Base-by-base conservation (phyloP, 1,140 invertebrate genomes). In the Agrilus planipennis region DNA sequence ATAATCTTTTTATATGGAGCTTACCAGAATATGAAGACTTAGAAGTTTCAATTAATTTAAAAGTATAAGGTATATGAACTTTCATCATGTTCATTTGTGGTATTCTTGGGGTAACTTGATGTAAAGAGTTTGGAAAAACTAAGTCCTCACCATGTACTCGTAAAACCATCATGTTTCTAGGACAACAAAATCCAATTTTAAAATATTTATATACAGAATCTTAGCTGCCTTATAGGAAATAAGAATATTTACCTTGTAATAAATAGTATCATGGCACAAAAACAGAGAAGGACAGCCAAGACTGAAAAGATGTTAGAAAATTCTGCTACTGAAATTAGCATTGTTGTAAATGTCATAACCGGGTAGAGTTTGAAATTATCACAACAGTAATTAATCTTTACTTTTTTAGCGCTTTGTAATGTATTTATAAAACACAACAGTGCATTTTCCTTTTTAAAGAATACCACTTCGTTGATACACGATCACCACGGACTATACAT, bases 21-120 rank as follows among this genome's bases (percentile, higher is more conserved):
- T 57, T 51, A 65, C 63, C 63, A 41, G 55, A 55, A 46, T 65
- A 65, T 2, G 63, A 62, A 18, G 62, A 63, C 39, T 59, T 63
- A 9, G 63, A 62, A 22, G 65, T 73, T 52, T 83, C 79, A 49
- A 77, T 65, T 20, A 83, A 66, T 57, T 80, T 81, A 58, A 83
- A 83, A 15, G 79, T 83, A 62, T 81, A 83, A 16, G 79, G 79
- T 59, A 83, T 81, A 58, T 81, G 78, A 21, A 83, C 79, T 58
- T 80, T 76, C 71, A 81, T 81, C 79, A 83, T 83, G 51, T 81
- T 75, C 64, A 83, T 77, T 49, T 80, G 75, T 7, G 79, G 79
- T 47, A 81, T 75, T 27, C 75, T 62, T 39, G 75, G 73, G 58
- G 76, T 55, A 41, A 68, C 53, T 55, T 71, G 75, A 55, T 63